Conservation (phyloP, 2,888 invertebrate genomes). For the Ophion obscuratus region DNA sequence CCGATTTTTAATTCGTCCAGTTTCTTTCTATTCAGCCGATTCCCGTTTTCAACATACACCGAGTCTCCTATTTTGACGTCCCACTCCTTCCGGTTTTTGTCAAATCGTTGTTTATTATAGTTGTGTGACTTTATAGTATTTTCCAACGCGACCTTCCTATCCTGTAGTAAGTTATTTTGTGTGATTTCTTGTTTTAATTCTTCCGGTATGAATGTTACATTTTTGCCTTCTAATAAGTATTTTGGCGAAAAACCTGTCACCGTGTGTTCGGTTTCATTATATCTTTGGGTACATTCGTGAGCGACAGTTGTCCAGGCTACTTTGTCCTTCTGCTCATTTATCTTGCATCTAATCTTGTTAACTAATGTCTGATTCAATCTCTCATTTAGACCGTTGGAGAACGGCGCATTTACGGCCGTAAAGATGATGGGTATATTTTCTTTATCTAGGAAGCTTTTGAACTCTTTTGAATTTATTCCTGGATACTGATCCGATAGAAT, state of each 20-base stretch:
- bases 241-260: slow-evolving; percentile 68
- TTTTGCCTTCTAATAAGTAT: slow-evolving; percentile 67
- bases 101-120: slow-evolving; percentile 35
- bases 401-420: slow-evolving; percentile 68
- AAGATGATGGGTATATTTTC: slow-evolving; percentile 66
- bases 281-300: slow-evolving; percentile 69
- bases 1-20: slow-evolving; percentile 59
- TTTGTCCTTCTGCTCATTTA: slow-evolving; percentile 68
- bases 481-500: slow-evolving; percentile 67
- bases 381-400: slow-evolving; percentile 68
- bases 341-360: slow-evolving; percentile 75
- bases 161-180: slow-evolving; percentile 39
- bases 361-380: slow-evolving; percentile 72
- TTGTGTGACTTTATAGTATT: slow-evolving; percentile 50
- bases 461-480: slow-evolving; percentile 70
- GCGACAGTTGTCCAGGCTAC: slow-evolving; percentile 68
- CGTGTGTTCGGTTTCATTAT: slow-evolving; percentile 69
- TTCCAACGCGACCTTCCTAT: slow-evolving; percentile 61
- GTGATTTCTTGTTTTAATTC: slow-evolving; percentile 55
- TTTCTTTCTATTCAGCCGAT: slow-evolving; percentile 67
- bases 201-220: slow-evolving; percentile 59
- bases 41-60: slow-evolving; percentile 66
- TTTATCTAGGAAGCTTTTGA: slow-evolving; percentile 67
- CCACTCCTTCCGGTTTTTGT: slow-evolving; percentile 53
- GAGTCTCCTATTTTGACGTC: slow-evolving; percentile 65